Evolutionary conservation across 2,113 vertebrate species (phyloP), one percentile per base, ranked within the genome.

Genomic region (Dromaius novaehollandiae): DNA sequence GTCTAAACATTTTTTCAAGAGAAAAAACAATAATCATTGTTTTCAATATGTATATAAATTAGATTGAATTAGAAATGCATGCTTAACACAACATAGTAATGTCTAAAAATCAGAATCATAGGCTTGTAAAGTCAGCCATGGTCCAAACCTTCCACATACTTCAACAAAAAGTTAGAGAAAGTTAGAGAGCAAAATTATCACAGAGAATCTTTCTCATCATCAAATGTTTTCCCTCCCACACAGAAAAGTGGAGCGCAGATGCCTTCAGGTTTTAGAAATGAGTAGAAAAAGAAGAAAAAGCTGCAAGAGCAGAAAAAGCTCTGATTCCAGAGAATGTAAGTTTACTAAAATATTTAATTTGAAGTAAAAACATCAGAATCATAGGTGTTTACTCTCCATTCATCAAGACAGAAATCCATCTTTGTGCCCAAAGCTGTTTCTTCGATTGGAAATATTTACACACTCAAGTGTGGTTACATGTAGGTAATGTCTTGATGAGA

Each of bases 281-380:
- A 99, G 98, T 89, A 98, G 98, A 82, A 98, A 98, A 97, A 98
- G 97, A 97, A 99, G 98, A 97, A 98, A 98, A 96, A 98, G 94
- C 95, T 98, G 95, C 96, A 98, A 96, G 94, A 98, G 97, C 95
- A 98, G 98, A 97, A 99, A 98, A 96, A 98, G 97, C 84, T 98
- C 98, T 96, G 98, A 98, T 98, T 97, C 97, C 96, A 98, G 96
- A 95, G 98, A 98, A 98, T 98, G 98, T 99, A 98, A 99, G 98
- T 98, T 96, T 68, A 73, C 53, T 77, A 63, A 42, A 61, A 85
- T 88, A 5, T 51, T 95, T 92, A 16, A 46, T 74, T 76, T 65
- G 22, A 93, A 90, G 19, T 88, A 40, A 82, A 79, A 82, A 36
- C 11, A 44, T 30, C 19, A 56, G 60, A 91, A 51, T 66, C 13